Percentiles rank a stretch among this genome's conserved stretches.
These are phyloP conservation scores for Drosophila ironensis DNA, from an alignment of 1,140 invertebrate species.

Conservation along the genomic window DNA sequence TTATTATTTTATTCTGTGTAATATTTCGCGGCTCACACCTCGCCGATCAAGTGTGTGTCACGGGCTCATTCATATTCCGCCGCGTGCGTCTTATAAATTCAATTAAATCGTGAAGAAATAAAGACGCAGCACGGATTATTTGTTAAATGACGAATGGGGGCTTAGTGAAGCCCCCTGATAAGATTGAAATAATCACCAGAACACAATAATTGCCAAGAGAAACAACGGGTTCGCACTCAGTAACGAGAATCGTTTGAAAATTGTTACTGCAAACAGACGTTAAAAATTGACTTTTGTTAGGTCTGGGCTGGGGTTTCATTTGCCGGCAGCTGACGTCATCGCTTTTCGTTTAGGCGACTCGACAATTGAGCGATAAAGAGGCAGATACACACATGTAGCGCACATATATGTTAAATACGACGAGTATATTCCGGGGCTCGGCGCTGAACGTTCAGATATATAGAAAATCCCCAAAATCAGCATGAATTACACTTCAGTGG, in stretches of 20 bases:
- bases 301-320: slow-evolving; percentile 22
- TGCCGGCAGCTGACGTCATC: slow-evolving; percentile 42
- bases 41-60: slow-evolving; percentile 41
- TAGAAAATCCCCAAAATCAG: slow-evolving; percentile 32
- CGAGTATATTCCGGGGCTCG: neutral
- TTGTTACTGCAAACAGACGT: slow-evolving; percentile 28
- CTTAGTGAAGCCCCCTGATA: slow-evolving; percentile 43
- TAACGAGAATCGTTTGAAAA: slow-evolving; percentile 39
- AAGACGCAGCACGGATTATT: slow-evolving; percentile 10
- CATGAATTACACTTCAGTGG: slow-evolving; percentile 14
- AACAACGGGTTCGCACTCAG: slow-evolving; percentile 9
- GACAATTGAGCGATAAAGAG: slow-evolving; percentile 4
- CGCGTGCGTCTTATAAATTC: neutral
- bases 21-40: slow-evolving; percentile 38
- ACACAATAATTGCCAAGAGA: slow-evolving; percentile 25
- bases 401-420: neutral
- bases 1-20: slow-evolving; percentile 25
- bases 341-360: slow-evolving; percentile 1
- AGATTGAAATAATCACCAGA: slow-evolving; percentile 56
- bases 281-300: slow-evolving; percentile 1
- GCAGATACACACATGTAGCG: neutral
- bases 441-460: neutral
- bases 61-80: slow-evolving; percentile 37
- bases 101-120: slow-evolving; percentile 29
- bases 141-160: slow-evolving; percentile 32